Base-by-base conservation (phyloP, 2,113 vertebrate genomes). In the Chionis minor region DNA sequence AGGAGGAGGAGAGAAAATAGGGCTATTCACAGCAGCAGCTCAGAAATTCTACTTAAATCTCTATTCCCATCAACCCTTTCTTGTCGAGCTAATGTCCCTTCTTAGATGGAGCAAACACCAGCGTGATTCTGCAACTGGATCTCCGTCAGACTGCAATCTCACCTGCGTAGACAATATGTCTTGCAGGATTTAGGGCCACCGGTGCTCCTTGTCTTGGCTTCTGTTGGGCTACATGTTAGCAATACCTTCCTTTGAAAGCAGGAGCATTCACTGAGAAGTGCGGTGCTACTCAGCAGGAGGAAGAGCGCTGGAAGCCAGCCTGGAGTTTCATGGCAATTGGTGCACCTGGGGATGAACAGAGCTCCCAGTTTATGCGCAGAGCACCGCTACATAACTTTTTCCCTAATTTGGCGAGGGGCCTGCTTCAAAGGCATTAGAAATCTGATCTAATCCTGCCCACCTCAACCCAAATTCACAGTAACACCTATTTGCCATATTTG, bases 121-220 rank as follows among this genome's bases (percentile, higher is more conserved):
- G 12, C 52, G 33, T 44, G 24, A 32, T 49, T 61, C 52, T 52
- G 35, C 52, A 63, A 0, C 11, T 38, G 24, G n/a, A 32, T 70
- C 20, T 67, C 52, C 72, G 42, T 14, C 23, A 19, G 4, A 4
- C 80, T 63, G 33, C 59, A 70, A 35, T 59, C 21, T 88, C n/a
- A 52, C 15, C 59, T 54, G n/a, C 1, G 0, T 0, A 42, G 23
- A 12, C 3, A 2, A 23, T 3, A 6, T 4, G 4, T 40, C 35
- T 70, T 17, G 14, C 6, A 73, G 26, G 20, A 77, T 62, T 86
- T 62, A 72, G 71, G 35, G 49, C 13, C 40, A 13, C 38, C 24
- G 14, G 5, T 18, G 16, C 24, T 75, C 14, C n/a, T 82, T 91
- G 52, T 24, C 56, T 47, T 35, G 45, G 30, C 23, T 91, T 74